phyloP scores from a whole-genome alignment of 2,113 vertebrate genomes.

The Plecturocebus donacophilus region DNA sequence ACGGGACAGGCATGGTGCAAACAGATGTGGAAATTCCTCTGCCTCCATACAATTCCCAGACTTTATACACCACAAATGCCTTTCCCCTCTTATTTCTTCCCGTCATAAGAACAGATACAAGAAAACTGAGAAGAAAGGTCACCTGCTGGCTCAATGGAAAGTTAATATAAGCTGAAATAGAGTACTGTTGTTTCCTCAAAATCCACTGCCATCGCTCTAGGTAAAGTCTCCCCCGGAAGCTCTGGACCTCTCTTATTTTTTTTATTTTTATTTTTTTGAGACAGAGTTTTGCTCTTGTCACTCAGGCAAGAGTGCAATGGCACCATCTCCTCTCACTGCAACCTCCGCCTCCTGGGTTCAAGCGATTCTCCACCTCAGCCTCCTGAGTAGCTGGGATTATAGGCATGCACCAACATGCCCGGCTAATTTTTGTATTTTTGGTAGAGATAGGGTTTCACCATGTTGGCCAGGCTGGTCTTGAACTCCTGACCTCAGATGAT shows the following conservation, averaged over 20 bases:
- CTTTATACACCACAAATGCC: neutral
- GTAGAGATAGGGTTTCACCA: neutral
- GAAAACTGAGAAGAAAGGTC: neutral
- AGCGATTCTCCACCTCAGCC: neutral
- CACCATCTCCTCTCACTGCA: neutral
- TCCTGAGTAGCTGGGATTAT: neutral
- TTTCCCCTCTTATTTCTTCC: neutral
- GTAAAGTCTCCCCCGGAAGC: conserved; percentile 88
- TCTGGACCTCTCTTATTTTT: neutral
- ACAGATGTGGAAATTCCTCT: neutral
- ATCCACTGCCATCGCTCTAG: conserved; percentile 89
- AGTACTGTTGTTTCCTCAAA: neutral
- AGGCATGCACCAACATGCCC: neutral
- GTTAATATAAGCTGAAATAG: neutral
- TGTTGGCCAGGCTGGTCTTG: neutral
- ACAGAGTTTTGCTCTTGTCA: neutral
- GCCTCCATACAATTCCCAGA: neutral
- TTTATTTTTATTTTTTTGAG: neutral
- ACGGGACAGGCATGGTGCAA: neutral
- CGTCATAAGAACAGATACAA: neutral
- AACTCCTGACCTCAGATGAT: neutral
- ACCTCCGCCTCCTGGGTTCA: neutral
- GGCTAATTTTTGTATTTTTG: neutral
- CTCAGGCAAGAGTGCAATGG: neutral
- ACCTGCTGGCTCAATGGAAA: neutral